phyloP scores from a whole-genome alignment of 2,113 vertebrate species.

The Corapipo altera region DNA sequence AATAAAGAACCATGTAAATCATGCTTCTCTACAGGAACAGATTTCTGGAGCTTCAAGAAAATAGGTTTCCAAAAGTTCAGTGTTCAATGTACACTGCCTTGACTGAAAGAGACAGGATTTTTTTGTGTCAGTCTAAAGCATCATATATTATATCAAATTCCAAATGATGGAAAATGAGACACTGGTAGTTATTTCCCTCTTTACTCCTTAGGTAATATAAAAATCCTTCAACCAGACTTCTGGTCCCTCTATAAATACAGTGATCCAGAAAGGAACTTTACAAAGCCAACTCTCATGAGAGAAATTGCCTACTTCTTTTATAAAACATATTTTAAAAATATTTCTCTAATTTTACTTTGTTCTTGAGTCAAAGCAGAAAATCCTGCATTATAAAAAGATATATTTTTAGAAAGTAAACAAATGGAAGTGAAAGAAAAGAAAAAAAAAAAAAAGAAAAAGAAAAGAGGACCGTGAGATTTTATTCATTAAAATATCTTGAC shows the following conservation, averaged over 20 bases:
- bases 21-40: not conserved
- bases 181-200: not conserved
- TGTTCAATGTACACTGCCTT: not conserved
- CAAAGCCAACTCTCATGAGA: not conserved
- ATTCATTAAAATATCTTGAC: not conserved
- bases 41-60: not conserved
- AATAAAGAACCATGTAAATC: not conserved
- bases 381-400: not conserved
- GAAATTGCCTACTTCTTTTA: not conserved
- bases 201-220: not conserved
- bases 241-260: not conserved
- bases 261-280: not conserved
- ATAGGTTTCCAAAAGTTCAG: not conserved
- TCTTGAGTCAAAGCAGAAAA: not conserved
- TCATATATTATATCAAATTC: not conserved
- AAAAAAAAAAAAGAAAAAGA: too few relatives aligned
- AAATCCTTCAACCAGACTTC: not conserved
- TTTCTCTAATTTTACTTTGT: not conserved
- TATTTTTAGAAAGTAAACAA: not conserved
- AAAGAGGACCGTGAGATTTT: not conserved
- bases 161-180: not conserved
- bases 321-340: not conserved
- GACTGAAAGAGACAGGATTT: not conserved
- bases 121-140: not conserved
- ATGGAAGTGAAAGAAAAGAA: not conserved